A percentile compares a stretch with the other conserved stretches of the same genome.
Conservation (phyloP, 2,797 vertebrate genomes). For the Danionella dracula region DNA sequence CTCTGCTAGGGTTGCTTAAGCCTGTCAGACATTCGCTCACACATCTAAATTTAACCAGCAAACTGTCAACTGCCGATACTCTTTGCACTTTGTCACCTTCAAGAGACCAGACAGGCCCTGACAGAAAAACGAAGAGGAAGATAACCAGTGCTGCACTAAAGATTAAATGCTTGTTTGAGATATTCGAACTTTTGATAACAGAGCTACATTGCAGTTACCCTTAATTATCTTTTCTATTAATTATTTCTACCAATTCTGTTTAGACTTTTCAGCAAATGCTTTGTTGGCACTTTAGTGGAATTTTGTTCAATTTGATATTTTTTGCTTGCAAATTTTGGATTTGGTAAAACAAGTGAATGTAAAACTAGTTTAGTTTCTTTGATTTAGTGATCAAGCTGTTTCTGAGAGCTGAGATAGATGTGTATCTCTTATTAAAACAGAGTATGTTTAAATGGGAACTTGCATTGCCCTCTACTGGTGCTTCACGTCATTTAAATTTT, state of each 20-base stretch:
- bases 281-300: no score
- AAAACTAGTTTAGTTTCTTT: not conserved
- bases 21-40: conserved; percentile 34
- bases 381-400: conserved; percentile 14
- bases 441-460: not conserved
- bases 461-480: conserved; percentile 34
- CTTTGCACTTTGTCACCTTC: conserved; percentile 27
- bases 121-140: conserved; percentile 22
- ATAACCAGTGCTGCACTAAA: conserved; percentile 8
- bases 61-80: conserved; percentile 24
- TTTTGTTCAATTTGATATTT: no score
- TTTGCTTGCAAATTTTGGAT: conserved; percentile 37
- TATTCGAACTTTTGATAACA: not conserved
- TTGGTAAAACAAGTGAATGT: no score
- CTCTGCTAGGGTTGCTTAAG: conserved; percentile 17
- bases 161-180: not conserved
- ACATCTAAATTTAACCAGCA: conserved; percentile 41
- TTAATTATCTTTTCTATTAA: not conserved
- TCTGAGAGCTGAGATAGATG: conserved; percentile 17
- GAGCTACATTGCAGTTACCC: not conserved
- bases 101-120: conserved; percentile 13
- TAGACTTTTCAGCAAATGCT: no score
- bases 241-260: not conserved
- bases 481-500: not conserved
- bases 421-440: conserved; percentile 3